Percentiles rank a stretch among this genome's conserved stretches.
Evolutionary conservation across 1,140 invertebrate species (phyloP).

Genomic region (Dendrolimus punctatus): DNA sequence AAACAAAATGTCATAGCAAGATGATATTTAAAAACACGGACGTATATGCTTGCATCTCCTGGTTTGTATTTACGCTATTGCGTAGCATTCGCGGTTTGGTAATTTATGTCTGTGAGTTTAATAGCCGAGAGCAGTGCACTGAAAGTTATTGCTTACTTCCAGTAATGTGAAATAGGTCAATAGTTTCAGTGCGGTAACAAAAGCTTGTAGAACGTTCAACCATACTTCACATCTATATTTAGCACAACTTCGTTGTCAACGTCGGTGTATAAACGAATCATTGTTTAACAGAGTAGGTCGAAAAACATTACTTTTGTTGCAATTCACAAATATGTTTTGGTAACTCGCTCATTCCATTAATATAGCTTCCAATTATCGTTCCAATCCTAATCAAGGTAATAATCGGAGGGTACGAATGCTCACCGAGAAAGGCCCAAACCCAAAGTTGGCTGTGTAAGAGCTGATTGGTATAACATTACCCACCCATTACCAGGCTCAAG

Average conservation of each 20-base stretch:
- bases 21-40: too few species aligned
- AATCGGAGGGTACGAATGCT: too few species aligned
- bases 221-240: slow-evolving; percentile 52
- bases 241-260: slow-evolving; percentile 24
- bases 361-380: too few species aligned
- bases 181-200: slow-evolving; percentile 68
- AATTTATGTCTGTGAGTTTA: slow-evolving; percentile 40
- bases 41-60: not conserved
- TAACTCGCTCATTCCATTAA: not conserved
- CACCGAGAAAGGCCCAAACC: too few species aligned
- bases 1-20: too few species aligned
- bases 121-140: slow-evolving; percentile 51
- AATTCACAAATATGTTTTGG: not conserved
- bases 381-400: too few species aligned
- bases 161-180: slow-evolving; percentile 69
- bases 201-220: slow-evolving; percentile 56
- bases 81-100: not conserved
- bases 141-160: slow-evolving; percentile 68
- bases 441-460: too few species aligned
- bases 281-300: too few species aligned
- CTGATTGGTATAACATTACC: too few species aligned
- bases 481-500: too few species aligned
- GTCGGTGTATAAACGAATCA: not conserved
- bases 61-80: not conserved
- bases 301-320: too few species aligned